Evolutionary conservation across 2,888 invertebrate species (phyloP).

Genomic region (Cantharis nigra): DNA sequence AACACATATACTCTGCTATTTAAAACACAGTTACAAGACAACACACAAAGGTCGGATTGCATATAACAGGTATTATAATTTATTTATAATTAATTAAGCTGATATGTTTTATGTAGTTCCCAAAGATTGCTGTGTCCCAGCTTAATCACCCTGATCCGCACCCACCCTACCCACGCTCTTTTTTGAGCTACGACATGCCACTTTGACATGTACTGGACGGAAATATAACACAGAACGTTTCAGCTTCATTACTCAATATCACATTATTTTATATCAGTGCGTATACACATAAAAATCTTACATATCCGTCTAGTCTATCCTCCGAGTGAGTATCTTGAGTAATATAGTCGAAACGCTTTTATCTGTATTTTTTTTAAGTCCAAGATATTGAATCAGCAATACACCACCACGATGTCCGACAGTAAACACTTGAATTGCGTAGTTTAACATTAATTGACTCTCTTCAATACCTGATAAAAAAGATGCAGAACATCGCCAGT

Average conservation of each 20-base stretch:
- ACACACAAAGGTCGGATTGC: slow-evolving; percentile 58
- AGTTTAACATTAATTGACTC: slow-evolving; percentile 32
- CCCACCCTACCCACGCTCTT: slow-evolving; percentile 55
- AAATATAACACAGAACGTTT: slow-evolving; percentile 54
- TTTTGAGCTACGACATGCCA: slow-evolving; percentile 53
- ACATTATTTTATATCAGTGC: background rate
- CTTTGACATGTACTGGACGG: slow-evolving; percentile 57
- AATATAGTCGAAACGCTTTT: slow-evolving; percentile 34
- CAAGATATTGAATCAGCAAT: slow-evolving; percentile 35
- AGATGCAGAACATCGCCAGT: slow-evolving; percentile 6
- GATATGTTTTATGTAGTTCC: slow-evolving; percentile 75
- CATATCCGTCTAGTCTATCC: background rate
- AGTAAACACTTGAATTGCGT: slow-evolving; percentile 23
- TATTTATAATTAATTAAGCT: slow-evolving; percentile 64
- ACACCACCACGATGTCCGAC: slow-evolving; percentile 6
- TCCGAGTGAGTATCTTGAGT: slow-evolving; percentile 7
- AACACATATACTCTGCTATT: slow-evolving; percentile 50
- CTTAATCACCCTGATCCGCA: slow-evolving; percentile 54
- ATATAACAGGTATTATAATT: slow-evolving; percentile 58
- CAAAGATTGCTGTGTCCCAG: slow-evolving; percentile 56
- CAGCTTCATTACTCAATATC: slow-evolving; percentile 28
- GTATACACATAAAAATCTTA: background rate
- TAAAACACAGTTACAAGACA: slow-evolving; percentile 56
- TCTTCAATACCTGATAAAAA: slow-evolving; percentile 24
- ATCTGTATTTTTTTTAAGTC: slow-evolving; percentile 40